Conservation (phyloP, 2,888 invertebrate species). For the Microdon myrmicae region DNA sequence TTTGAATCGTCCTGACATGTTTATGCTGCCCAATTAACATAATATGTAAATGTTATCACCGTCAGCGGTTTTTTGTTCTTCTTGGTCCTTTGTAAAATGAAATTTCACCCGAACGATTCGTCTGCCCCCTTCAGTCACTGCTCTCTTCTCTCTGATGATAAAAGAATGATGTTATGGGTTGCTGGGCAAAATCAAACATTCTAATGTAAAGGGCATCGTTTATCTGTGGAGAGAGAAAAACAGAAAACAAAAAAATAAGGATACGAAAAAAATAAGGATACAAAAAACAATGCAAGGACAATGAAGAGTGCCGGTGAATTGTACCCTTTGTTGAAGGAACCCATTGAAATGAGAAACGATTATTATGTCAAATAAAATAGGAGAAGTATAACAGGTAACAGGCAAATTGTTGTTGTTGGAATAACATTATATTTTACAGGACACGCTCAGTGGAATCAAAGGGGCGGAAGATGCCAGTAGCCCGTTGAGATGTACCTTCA, state of each 20-base stretch:
- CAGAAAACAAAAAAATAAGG: slow-evolving; percentile 6
- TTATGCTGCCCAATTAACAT: slow-evolving; percentile 49
- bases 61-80: slow-evolving; percentile 20
- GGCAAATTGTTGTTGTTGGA: slow-evolving; percentile 20
- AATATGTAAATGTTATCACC: slow-evolving; percentile 51
- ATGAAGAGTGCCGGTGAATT: slow-evolving; percentile 9
- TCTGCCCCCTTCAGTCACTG: no score
- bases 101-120: slow-evolving; percentile 44
- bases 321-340: slow-evolving; percentile 40
- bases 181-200: slow-evolving; percentile 48
- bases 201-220: slow-evolving; percentile 50
- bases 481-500: slow-evolving; percentile 45
- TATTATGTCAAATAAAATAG: slow-evolving; percentile 60
- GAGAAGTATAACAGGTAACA: slow-evolving; percentile 45
- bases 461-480: not conserved
- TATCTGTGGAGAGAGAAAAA: slow-evolving; percentile 28
- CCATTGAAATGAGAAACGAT: slow-evolving; percentile 66
- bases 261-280: slow-evolving; percentile 11
- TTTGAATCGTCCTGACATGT: slow-evolving; percentile 50
- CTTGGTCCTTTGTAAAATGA: slow-evolving; percentile 15
- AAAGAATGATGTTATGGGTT: slow-evolving; percentile 45
- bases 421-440: not conserved
- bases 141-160: slow-evolving; percentile 32
- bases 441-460: not conserved
- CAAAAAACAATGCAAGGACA: slow-evolving; percentile 10